phyloP scores from a whole-genome alignment of 2,888 invertebrate genomes.

The Hydroisotoma schaefferi region DNA sequence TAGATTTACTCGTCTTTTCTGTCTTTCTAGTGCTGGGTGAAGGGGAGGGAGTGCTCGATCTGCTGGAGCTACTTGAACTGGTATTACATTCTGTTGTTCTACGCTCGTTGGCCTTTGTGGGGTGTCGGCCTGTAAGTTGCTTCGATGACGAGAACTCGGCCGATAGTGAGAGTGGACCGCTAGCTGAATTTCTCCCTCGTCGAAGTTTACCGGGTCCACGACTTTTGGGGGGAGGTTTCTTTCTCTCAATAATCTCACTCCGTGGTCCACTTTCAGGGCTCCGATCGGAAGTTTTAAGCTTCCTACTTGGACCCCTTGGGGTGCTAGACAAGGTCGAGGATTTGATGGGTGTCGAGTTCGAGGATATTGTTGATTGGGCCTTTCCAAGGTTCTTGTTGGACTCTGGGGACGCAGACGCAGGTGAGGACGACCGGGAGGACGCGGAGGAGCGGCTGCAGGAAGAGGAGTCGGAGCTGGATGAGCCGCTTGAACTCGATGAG shows the following conservation, averaged over 20 bases:
- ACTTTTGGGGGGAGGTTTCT: constrained; percentile 59
- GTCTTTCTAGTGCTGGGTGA: constrained; percentile 8
- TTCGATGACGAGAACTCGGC: constrained; percentile 52
- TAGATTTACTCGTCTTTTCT: constrained; percentile 22
- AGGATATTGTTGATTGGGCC: constrained; percentile 36
- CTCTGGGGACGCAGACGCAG: constrained; percentile 48
- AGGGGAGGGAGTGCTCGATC: constrained; percentile 21
- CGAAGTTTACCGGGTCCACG: constrained; percentile 47
- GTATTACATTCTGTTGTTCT: constrained; percentile 40
- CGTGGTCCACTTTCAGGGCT: constrained; percentile 64
- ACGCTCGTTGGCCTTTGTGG: constrained; percentile 2
- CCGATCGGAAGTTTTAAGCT: constrained; percentile 80
- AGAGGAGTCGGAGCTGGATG: constrained; percentile 40
- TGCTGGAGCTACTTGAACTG: constrained; percentile 45
- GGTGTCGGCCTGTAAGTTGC: constrained; percentile 48
- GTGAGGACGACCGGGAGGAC: constrained; percentile 44
- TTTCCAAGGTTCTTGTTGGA: constrained; percentile 20
- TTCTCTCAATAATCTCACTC: constrained; percentile 71
- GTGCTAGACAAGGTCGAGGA: constrained; percentile 17
- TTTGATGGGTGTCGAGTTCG: constrained; percentile 18
- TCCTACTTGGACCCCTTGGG: constrained; percentile 66
- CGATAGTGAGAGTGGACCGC: constrained; percentile 39
- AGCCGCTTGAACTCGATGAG: constrained; percentile 53
- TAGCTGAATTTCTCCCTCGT: constrained; percentile 47
- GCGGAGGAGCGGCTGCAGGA: constrained; percentile 47